Evolutionary conservation across 2,113 vertebrate genomes (phyloP).

Genomic region (Toxotes chatareus): DNA sequence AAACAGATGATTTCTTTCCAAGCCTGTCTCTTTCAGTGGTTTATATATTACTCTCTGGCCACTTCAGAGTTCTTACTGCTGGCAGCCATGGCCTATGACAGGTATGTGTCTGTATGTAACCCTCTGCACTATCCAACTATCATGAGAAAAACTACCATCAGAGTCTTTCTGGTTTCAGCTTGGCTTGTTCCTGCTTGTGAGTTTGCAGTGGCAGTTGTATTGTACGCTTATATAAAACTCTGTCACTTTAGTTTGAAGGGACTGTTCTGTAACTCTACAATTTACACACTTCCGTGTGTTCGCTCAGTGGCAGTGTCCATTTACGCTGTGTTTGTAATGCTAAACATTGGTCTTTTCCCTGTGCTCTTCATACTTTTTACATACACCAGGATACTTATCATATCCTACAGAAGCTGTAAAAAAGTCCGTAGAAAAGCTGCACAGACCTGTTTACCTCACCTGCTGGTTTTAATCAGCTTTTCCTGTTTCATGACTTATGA

Average conservation of each 20-base stretch:
- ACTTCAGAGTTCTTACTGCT: constrained; percentile 8
- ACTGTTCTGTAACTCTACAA: background rate
- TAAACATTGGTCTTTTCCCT: background rate
- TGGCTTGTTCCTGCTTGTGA: background rate
- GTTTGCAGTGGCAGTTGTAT: too few relatives aligned
- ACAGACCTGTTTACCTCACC: background rate
- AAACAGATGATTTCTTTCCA: background rate
- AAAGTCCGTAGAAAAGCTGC: too few relatives aligned
- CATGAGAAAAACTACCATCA: background rate
- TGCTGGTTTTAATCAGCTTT: too few relatives aligned
- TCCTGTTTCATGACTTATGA: too few relatives aligned
- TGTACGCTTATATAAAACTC: background rate
- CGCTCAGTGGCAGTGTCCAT: background rate
- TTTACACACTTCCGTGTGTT: background rate
- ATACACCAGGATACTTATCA: too few relatives aligned
- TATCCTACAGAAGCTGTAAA: too few relatives aligned
- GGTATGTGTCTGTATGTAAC: constrained; percentile 32
- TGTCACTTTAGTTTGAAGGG: background rate
- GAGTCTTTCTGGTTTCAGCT: background rate
- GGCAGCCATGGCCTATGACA: constrained; percentile 22
- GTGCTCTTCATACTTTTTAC: background rate
- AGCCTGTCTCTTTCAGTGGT: background rate
- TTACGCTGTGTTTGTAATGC: background rate
- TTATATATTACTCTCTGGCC: background rate
- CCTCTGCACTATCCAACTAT: constrained; percentile 3